These are phyloP conservation scores for Zoroaster sp. DNA, from an alignment of 53 echinoderm and acorn worm genomes.

Conservation along the genomic window DNA sequence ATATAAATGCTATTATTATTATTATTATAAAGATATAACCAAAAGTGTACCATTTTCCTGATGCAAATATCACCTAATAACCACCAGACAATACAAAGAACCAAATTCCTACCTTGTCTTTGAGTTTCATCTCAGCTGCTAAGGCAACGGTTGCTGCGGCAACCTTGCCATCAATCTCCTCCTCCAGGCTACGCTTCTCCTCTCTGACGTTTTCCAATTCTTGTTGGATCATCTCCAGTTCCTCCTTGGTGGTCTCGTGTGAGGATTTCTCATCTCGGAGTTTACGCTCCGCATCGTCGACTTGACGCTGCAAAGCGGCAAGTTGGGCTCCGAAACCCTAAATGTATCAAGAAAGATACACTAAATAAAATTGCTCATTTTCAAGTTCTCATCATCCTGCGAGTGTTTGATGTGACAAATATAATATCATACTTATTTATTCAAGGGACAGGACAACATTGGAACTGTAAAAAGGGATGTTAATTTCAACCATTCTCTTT, in stretches of 20 bases:
- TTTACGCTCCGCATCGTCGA: conserved; percentile 74
- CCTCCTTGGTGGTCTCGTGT: conserved; percentile 84
- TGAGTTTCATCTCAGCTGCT: conserved; percentile 77
- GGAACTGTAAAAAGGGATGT: no score
- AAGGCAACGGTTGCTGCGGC: conserved; percentile 69
- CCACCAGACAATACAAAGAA: no score
- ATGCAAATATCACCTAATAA: no score
- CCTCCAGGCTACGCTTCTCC: conserved; percentile 58
- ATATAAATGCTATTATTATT: no score
- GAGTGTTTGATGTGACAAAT: no score
- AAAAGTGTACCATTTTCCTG: no score
- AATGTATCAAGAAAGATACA: neutral
- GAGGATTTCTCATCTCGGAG: conserved; percentile 71
- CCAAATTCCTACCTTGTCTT: conserved; percentile 72
- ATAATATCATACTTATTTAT: no score
- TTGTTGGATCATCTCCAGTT: conserved; percentile 72
- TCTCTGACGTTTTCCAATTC: conserved; percentile 65
- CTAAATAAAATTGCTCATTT: neutral
- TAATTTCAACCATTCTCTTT: no score
- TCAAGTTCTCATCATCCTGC: no score
- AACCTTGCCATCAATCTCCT: conserved; percentile 80
- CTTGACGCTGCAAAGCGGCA: conserved; percentile 63
- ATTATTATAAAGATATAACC: no score
- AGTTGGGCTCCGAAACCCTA: conserved; percentile 90
- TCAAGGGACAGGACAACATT: no score